A percentile compares a stretch with the other conserved stretches of the same genome.
Conservation (phyloP, 1,140 invertebrate genomes). For the Solenopsis fugax region DNA sequence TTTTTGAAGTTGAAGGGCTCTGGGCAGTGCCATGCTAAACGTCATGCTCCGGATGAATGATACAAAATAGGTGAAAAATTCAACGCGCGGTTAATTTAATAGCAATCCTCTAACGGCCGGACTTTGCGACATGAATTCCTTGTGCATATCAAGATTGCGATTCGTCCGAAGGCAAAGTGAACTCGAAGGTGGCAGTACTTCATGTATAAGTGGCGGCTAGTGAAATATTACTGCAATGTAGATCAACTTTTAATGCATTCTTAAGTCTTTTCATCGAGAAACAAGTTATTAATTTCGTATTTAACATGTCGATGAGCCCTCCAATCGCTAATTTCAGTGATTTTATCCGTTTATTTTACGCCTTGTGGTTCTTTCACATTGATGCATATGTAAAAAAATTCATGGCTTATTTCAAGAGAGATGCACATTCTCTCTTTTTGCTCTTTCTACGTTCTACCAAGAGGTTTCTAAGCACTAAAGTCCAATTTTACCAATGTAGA, state of each 20-base stretch:
- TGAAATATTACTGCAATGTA: neutral
- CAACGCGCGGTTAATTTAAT: neutral
- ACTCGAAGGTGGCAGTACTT: conserved; percentile 37
- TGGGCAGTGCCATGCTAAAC: conserved; percentile 33
- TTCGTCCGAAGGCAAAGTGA: conserved; percentile 9
- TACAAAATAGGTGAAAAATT: neutral
- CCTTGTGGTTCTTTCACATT: neutral
- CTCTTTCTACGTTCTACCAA: conserved; percentile 49
- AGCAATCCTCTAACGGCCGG: neutral
- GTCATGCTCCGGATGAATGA: neutral
- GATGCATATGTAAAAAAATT: conserved; percentile 32
- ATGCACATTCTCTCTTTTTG: neutral
- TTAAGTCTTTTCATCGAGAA: conserved; percentile 28
- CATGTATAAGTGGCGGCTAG: neutral
- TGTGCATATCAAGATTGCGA: neutral
- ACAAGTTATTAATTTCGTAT: conserved; percentile 2
- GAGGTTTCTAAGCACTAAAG: conserved; percentile 65
- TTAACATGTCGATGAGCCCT: conserved; percentile 46
- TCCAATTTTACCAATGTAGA: too few relatives aligned
- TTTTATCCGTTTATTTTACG: neutral
- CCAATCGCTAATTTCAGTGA: conserved; percentile 20
- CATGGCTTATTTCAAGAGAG: neutral
- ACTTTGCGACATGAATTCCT: neutral
- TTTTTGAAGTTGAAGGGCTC: conserved; percentile 44
- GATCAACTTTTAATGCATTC: neutral